Conservation (phyloP, 2,888 invertebrate genomes). For the Sinotaia quadrata region DNA sequence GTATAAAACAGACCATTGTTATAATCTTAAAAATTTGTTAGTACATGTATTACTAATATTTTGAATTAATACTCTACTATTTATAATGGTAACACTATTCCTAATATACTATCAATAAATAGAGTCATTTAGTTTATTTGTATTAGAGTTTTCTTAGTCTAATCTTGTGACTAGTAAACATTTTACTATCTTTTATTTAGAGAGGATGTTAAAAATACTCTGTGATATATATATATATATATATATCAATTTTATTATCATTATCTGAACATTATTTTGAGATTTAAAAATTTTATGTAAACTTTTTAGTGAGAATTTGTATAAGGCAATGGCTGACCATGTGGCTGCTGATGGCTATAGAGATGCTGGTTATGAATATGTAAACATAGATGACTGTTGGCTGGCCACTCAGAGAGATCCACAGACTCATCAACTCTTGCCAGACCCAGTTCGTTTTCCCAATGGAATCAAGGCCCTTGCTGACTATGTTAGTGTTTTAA, state of each 20-base stretch:
- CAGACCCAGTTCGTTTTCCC: constrained; percentile 90
- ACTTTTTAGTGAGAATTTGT: constrained; percentile 70
- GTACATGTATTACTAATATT: no score
- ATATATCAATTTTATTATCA: not conserved
- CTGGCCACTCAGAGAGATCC: constrained; percentile 84
- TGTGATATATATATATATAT: not conserved
- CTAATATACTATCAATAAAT: no score
- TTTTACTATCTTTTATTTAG: no score
- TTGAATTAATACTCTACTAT: no score
- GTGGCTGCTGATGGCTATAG: constrained; percentile 88
- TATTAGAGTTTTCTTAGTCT: no score
- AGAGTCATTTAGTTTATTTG: no score
- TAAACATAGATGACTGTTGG: constrained; percentile 84
- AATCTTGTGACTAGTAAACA: no score
- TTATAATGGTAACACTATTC: no score
- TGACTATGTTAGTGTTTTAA: constrained; percentile 93
- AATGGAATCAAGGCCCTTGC: constrained; percentile 91
- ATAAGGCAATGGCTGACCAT: constrained; percentile 71
- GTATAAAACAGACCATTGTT: no score
- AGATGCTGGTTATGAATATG: constrained; percentile 89
- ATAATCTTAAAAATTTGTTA: no score
- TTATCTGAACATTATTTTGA: not conserved
- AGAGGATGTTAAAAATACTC: no score
- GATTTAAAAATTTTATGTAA: no score
- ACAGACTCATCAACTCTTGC: constrained; percentile 81